Evolutionary conservation across 1,140 invertebrate species (phyloP), one percentile per base, ranked within the genome.

Genomic region (Drosophila grimshawi): DNA sequence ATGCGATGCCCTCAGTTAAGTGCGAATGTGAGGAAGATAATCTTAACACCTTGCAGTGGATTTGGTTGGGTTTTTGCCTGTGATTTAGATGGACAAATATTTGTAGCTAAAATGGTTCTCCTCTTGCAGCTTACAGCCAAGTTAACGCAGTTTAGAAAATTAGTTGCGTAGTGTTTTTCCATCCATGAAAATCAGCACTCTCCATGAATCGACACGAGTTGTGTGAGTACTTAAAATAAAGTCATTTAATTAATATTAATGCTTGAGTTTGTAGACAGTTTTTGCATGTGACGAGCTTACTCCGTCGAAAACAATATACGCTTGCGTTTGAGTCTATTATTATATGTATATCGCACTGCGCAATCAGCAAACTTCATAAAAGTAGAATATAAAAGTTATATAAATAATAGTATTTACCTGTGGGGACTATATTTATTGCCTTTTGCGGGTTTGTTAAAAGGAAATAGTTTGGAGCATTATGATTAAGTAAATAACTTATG

Each of bases 61-160:
- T 30, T 60, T 32, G 6, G 0, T 5, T 46, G 1, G 6, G 30
- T 6, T 6, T 45, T 41, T 30, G 11, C 8, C 46, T 53, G 7
- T 53, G 41, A 8, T 39, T 19, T 48, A 32, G 48, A 37, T 2
- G 37, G 19, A 56, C n/a, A 8, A 32, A 39, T n/a, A 45, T 55
- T 29, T 35, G 8, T 41, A 68, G 64, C 56, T 73, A 68, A 73
- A 11, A 19, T 29, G 19, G 55, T 41, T 73, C 56, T 73, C 10
- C 56, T 73, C 19, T 73, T 73, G 6, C 70, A 73, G 70, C 70
- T 72, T 37, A 37, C 55, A 5, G 19, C 53, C 43, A 37, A 59
- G 30, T 32, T 65, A 35, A 33, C 11, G 5, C 33, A 29, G 6
- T 35, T 60, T 46, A 52, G 19, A 60, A 55, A 67, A 45, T 59